A percentile compares a stretch with the other conserved stretches of the same genome.
Evolutionary conservation across 2,888 invertebrate species (phyloP).

Genomic region (Plagodis pulveraria): DNA sequence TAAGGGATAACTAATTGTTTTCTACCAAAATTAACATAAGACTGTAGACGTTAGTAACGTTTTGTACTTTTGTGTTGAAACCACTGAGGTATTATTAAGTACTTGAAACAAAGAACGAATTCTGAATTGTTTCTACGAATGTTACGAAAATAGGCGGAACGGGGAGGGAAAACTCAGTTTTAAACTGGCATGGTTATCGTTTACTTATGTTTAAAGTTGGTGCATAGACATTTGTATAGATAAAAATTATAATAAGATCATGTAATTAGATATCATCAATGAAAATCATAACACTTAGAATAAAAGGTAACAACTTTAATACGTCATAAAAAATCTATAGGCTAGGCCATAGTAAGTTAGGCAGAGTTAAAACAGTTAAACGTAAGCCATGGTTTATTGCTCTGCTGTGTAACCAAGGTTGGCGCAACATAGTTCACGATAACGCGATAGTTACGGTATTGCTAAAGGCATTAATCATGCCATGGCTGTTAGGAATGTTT

Average conservation of each 20-base stretch:
- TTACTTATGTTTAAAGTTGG: too few species aligned
- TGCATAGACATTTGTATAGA: too few species aligned
- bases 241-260: too few species aligned
- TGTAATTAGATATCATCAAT: too few species aligned
- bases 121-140: constrained; percentile 18
- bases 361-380: constrained; percentile 19
- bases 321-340: too few species aligned
- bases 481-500: constrained; percentile 31
- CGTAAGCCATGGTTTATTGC: constrained; percentile 39
- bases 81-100: too few species aligned
- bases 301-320: too few species aligned
- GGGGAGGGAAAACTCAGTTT: constrained; percentile 3
- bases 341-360: neutral
- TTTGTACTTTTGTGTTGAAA: constrained; percentile 32
- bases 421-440: constrained; percentile 38
- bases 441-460: constrained; percentile 44
- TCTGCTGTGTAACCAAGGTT: constrained; percentile 46
- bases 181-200: too few species aligned
- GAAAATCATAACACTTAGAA: too few species aligned
- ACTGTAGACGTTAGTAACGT: constrained; percentile 34
- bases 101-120: constrained; percentile 25
- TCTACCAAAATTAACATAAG: constrained; percentile 48
- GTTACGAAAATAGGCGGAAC: constrained; percentile 17
- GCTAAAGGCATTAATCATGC: constrained; percentile 49
- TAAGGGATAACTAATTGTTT: constrained; percentile 59